Percentiles rank a stretch among this genome's conserved stretches.
phyloP scores from a whole-genome alignment of 2,797 vertebrate species.

The Cygnus olor region DNA sequence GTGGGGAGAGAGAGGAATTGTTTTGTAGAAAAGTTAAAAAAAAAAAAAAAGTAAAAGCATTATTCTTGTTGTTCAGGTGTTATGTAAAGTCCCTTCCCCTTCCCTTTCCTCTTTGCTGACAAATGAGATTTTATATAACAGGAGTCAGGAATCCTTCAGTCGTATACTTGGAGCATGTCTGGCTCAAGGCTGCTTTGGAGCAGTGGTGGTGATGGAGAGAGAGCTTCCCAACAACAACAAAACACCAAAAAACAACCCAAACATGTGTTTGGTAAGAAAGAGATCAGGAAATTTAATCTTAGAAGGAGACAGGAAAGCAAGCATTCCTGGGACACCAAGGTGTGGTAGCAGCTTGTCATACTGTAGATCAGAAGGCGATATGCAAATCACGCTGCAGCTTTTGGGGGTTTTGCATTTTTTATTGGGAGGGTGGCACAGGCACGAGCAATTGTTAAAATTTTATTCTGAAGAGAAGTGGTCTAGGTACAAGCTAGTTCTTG shows the following conservation, averaged over 20 bases:
- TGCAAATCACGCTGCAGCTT: neutral
- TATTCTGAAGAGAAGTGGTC: neutral
- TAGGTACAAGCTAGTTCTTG: neutral
- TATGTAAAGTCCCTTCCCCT: neutral
- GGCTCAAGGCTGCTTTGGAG: neutral
- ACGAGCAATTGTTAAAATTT: neutral
- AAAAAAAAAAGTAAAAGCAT: no score
- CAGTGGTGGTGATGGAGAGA: neutral
- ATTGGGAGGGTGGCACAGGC: neutral
- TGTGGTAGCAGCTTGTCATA: neutral
- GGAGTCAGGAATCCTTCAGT: neutral
- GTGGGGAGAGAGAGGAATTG: neutral
- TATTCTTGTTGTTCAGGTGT: neutral
- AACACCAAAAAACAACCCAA: neutral
- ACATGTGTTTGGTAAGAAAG: neutral
- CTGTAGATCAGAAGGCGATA: neutral
- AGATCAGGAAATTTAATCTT: neutral
- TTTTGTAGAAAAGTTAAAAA: neutral
- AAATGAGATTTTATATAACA: neutral
- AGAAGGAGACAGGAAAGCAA: neutral
- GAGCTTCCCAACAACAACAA: fast-evolving
- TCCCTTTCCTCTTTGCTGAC: neutral
- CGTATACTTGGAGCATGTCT: neutral
- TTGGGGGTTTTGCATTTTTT: neutral
- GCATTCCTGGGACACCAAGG: neutral